phyloP scores from a whole-genome alignment of 53 echinoderm and acorn worm species.

The Holothuria leucospilota region DNA sequence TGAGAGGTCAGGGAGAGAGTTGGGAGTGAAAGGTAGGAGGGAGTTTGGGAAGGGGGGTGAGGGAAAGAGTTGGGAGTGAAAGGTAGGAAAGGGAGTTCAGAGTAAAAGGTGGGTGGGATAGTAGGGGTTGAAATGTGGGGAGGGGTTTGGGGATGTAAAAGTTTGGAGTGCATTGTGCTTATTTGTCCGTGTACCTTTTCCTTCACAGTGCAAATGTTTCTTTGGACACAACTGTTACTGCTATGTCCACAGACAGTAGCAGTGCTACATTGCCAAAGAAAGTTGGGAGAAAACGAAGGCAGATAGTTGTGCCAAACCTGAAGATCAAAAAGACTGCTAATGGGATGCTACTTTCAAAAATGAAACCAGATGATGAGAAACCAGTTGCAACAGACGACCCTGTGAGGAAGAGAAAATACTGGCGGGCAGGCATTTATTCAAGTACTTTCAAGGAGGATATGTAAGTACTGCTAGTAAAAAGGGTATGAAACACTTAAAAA shows the following conservation, averaged over 20 bases:
- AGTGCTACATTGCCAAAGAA: background rate
- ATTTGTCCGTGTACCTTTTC: background rate
- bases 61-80: no score
- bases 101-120: no score
- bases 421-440: conserved; percentile 98
- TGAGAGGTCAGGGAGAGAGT: no score
- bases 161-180: background rate
- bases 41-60: no score
- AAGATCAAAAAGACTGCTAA: conserved; percentile 37
- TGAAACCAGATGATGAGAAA: conserved; percentile 57
- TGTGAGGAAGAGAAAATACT: conserved; percentile 70
- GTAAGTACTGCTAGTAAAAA: conserved; percentile 47
- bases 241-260: background rate
- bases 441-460: conserved; percentile 85
- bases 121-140: no score
- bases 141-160: no score
- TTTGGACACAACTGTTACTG: background rate
- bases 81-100: no score
- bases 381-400: conserved; percentile 53
- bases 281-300: conserved; percentile 21
- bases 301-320: background rate
- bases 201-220: background rate
- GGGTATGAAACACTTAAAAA: no score
- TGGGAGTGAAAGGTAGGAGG: no score
- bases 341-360: conserved; percentile 26